A percentile compares a stretch with the other conserved stretches of the same genome.
phyloP scores from a whole-genome alignment of 2,113 vertebrate species.

The Struthio camelus region DNA sequence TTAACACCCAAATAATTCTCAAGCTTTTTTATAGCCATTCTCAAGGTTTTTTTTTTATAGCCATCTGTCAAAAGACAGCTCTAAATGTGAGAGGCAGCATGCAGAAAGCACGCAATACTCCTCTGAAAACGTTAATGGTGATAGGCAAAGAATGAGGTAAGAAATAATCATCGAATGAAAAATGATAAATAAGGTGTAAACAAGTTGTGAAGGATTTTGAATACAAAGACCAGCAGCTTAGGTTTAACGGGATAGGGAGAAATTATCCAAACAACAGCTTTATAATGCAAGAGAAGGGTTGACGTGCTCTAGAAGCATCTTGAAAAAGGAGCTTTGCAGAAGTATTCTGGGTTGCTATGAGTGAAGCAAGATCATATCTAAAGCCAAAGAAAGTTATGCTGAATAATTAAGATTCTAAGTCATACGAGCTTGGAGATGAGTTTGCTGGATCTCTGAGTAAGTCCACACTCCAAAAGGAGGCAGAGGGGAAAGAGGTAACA shows the following conservation, averaged over 20 bases:
- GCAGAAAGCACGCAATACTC: not conserved
- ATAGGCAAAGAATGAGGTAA: too few relatives aligned
- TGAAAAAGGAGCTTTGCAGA: not conserved
- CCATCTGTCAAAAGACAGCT: not conserved
- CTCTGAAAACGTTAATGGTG: not conserved
- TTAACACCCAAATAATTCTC: not conserved
- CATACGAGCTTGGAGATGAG: not conserved
- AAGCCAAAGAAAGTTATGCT: not conserved
- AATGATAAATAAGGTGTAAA: too few relatives aligned
- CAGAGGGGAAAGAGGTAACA: not conserved
- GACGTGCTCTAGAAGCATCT: not conserved
- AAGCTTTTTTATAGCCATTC: not conserved
- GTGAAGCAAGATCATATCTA: not conserved
- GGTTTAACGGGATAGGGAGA: too few relatives aligned
- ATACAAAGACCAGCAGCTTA: too few relatives aligned
- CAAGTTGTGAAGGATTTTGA: too few relatives aligned
- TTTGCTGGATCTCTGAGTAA: not conserved
- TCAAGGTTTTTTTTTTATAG: not conserved
- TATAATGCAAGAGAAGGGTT: too few relatives aligned
- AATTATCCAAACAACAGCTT: too few relatives aligned
- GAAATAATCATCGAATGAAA: too few relatives aligned
- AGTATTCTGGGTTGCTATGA: not conserved
- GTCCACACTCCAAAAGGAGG: too few relatives aligned
- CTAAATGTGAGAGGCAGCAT: not conserved
- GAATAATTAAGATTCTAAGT: not conserved